Conservation (phyloP, 2,888 invertebrate species). For the Ophioninae sp. region DNA sequence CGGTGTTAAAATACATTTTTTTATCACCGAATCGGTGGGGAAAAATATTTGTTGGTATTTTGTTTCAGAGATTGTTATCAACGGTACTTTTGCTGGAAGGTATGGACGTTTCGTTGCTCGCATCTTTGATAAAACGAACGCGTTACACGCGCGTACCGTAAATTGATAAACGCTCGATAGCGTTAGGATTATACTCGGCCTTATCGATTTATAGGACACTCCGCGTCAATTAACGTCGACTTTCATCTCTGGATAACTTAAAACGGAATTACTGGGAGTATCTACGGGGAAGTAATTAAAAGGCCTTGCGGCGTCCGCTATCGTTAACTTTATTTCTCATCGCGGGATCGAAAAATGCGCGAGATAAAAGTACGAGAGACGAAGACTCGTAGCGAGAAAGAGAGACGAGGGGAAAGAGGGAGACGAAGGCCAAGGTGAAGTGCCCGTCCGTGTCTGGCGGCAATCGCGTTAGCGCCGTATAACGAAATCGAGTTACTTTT, state of each 20-base stretch:
- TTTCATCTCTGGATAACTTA: conserved; percentile 25
- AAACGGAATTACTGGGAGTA: conserved; percentile 28
- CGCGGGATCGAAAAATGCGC: conserved; percentile 37
- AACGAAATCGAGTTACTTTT: conserved; percentile 60
- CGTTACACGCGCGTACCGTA: neutral
- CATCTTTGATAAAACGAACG: neutral
- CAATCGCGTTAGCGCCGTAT: conserved; percentile 61
- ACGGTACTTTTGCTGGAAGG: neutral
- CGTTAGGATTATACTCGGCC: neutral
- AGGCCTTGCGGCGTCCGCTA: conserved; percentile 49
- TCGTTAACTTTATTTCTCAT: conserved; percentile 63
- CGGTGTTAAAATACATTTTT: neutral
- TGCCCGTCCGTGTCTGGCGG: conserved; percentile 61
- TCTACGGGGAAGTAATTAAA: conserved; percentile 54
- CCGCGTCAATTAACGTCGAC: conserved; percentile 44
- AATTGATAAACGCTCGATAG: neutral
- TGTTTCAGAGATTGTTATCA: no score
- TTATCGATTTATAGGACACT: neutral
- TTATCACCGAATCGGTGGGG: neutral
- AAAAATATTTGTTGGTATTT: neutral
- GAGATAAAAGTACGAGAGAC: conserved; percentile 33
- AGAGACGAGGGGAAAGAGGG: neutral
- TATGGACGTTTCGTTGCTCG: no score
- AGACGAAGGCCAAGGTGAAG: conserved; percentile 54
- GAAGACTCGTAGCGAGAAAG: neutral